Percentiles rank a stretch among this genome's conserved stretches.
These are phyloP conservation scores for Trichomycterus rosablanca DNA, from an alignment of 2,113 vertebrate species.

Conservation along the genomic window DNA sequence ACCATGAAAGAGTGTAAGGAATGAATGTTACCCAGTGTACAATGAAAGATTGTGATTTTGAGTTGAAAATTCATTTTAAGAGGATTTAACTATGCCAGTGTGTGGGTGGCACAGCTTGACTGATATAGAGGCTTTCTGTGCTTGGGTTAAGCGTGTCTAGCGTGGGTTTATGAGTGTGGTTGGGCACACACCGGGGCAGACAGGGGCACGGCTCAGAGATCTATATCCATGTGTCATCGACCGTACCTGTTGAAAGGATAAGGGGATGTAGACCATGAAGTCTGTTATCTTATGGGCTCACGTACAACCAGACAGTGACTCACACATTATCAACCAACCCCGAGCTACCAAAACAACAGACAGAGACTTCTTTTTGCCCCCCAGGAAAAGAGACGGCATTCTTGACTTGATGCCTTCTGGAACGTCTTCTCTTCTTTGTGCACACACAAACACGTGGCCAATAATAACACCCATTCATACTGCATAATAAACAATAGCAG, in stretches of 20 bases:
- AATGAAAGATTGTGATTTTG: neutral
- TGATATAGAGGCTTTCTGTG: neutral
- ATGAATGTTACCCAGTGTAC: neutral
- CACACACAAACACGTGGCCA: too few relatives aligned
- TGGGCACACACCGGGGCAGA: too few relatives aligned
- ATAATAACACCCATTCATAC: too few relatives aligned
- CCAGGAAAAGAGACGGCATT: constrained; percentile 2
- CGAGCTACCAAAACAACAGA: neutral
- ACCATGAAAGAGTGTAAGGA: neutral
- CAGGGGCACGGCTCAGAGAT: constrained; percentile 11
- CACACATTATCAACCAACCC: constrained; percentile 15
- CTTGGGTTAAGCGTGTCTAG: neutral
- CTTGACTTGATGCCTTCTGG: constrained; percentile 1
- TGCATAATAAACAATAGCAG: too few relatives aligned
- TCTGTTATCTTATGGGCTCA: constrained; percentile 23
- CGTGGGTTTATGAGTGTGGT: neutral
- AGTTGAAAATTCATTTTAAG: too few relatives aligned
- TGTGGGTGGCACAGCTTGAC: too few relatives aligned
- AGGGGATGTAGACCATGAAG: constrained; percentile 10
- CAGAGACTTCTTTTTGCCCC: neutral
- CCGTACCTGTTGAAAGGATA: constrained; percentile 24
- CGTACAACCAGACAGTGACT: constrained; percentile 37
- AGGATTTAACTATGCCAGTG: neutral
- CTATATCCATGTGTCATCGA: constrained; percentile 12
- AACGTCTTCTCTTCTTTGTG: neutral